Base-by-base conservation (phyloP, 1,140 invertebrate species). In the Nasonia longicornis region DNA sequence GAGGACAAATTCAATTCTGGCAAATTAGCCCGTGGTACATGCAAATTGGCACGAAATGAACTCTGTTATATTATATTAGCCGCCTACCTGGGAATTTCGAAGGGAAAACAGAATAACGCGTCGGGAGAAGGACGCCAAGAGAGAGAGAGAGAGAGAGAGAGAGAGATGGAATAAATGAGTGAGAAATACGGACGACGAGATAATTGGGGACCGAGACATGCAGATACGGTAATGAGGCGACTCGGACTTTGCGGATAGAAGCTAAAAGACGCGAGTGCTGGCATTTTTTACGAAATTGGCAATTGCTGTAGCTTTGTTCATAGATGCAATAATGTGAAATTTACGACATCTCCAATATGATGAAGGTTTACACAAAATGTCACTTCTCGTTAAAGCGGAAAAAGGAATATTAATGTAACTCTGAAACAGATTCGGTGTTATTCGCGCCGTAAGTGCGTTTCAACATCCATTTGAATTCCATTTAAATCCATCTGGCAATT, bases 1-100 rank as follows among this genome's bases (percentile, higher is more conserved):
- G 83, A 83, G 81, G 86, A 88, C 86, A 89, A 89, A 89, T 88
- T 87, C 85, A 89, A 89, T 90, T 89, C 86, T 77, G 79, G 82
- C 84, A 82, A 89, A 90, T 90, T 90, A 90, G 88, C 84, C 82
- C 83, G 83, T 85, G 87, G 88, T 89, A 89, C 88, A 90, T 90
- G 89, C 88, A 90, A 90, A 90, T 90, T 89, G 88, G 85, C 87
- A 88, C 87, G 85, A 89, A 90, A 90, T 89, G 88, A 90, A 90
- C 89, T 90, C 88, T 86, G 87, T 86, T 90, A 88, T 88, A 90
- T 90, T 89, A 89, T 88, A 89, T 90, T 90, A 90, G 89, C 83
- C 84, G 86, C 85, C 87, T 88, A 88, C 87, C 86, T 88, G 84
- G 84, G 84, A 90, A 89, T 89, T 90, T 89, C 86, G 87, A 85